Percentiles rank a stretch among this genome's conserved stretches.
phyloP scores from a whole-genome alignment of 2,113 vertebrate species.

The Gymnorhina tibicen region DNA sequence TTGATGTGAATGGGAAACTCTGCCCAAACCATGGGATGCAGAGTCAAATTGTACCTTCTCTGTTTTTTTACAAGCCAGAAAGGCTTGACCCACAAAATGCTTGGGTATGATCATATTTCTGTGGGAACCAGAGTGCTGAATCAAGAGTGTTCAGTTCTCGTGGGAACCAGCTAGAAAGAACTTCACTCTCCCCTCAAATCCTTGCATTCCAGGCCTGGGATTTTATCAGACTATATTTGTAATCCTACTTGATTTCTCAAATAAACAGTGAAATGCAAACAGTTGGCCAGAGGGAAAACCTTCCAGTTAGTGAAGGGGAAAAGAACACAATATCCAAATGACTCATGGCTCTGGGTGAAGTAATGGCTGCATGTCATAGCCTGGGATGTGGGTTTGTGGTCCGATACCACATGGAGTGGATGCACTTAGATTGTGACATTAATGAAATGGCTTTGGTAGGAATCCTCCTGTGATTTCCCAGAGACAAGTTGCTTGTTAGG shows the following conservation, averaged over 20 bases:
- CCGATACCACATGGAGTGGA: fast-evolving
- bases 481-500: not conserved
- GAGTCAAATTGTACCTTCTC: not conserved
- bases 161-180: not conserved
- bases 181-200: not conserved
- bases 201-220: not conserved
- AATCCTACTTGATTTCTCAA: not conserved
- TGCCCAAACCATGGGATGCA: not conserved
- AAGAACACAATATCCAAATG: not conserved
- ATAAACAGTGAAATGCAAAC: not conserved
- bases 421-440: not conserved
- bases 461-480: not conserved
- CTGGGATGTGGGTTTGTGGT: not conserved
- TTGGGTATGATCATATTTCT: not conserved
- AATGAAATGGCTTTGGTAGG: not conserved
- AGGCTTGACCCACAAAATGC: not conserved
- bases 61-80: not conserved
- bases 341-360: not conserved
- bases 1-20: not conserved
- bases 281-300: not conserved
- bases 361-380: not conserved
- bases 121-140: not conserved
- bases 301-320: not conserved
- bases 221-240: not conserved
- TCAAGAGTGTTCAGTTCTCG: not conserved